Base-by-base conservation (phyloP, 2,888 invertebrate species). In the Disparrhopalites patrizii region DNA sequence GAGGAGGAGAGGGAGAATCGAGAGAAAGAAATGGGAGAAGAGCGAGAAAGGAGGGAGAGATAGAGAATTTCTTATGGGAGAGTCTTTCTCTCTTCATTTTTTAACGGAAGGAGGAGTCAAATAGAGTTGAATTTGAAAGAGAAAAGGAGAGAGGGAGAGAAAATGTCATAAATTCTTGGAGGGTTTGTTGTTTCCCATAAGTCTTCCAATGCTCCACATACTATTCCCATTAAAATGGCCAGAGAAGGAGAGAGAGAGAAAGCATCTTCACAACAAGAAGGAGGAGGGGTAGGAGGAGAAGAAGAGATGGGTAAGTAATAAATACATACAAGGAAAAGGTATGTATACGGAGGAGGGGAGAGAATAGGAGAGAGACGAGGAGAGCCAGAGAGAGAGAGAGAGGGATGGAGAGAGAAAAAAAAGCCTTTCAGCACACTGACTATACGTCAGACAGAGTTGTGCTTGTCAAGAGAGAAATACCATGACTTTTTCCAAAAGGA, bases 391-490 rank as follows among this genome's bases (percentile, higher is more conserved):
- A 27, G 36, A 57, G 40, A 51, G 40, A 27, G 3, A 20, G 27
- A 51, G 51, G 30, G 52, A 31, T 18, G 10, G 30, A 31, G 20
- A 30, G 20, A 54, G 54, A 31, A 33, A 51, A 38, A 15, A 38
- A 36, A 36, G 51, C 52, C 47, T 63, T 63, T 63, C 47, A 56
- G 43, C 56, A 62, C 54, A 62, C 58, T 47, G 57, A 52, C 65
- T 65, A 65, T 66, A 62, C 61, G 68, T 66, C 66, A 68, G 36
- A 55, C 20, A 52, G 61, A 66, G 66, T 68, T 66, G 54, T 47
- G 63, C 61, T 67, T 67, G 67, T 67, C 65, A 65, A 40, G 58
- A 63, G 33, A 55, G 52, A 65, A 52, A 31, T 43, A 38, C 43
- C 38, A 36, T 27, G 36, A 60, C 58, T 43, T 58, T 43, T 58